Evolutionary conservation across 2,797 vertebrate species (phyloP), one percentile per base, ranked within the genome.

Genomic region (Eremophila alpestris): DNA sequence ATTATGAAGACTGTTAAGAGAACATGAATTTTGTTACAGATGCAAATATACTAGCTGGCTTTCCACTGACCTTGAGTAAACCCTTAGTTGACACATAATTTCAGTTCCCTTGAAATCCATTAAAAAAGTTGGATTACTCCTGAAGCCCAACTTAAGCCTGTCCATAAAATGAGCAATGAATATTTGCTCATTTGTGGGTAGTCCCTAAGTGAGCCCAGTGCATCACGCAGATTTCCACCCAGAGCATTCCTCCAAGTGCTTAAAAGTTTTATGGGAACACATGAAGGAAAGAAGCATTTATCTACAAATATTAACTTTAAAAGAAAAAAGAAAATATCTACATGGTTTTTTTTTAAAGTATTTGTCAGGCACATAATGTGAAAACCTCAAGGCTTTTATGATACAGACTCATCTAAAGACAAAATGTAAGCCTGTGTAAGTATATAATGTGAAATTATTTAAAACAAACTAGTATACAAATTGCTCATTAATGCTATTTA

Each of bases 11-110:
- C 52, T 51, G 38, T 38, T 84, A 79, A 79, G 56, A 83, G 79
- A 93, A 74, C 10, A 63, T 18, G 32, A 14, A 14, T 90, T 87
- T 85, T 11, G 38, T 81, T 90, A 30, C 11, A 58, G 58, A 65
- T 78, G 24, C 32, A 63, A 86, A 49, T 83, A 27, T 48, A 43
- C 32, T 55, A 58, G 30, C 38, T 93, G 73, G 49, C 46, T 91
- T 87, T 80, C 68, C 34, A 49, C 19, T 95, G 91, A 85, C 68
- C 64, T 91, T 90, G 49, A 73, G 26, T 52, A 89, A 79, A 65
- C 29, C 55, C 36, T 59, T 79, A 70, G 58, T 49, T 87, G 45
- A 41, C 30, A 67, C 13, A 4, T 79, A 10, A 73, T 87, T 93
- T 76, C 65, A 69, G 26, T 55, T 89, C 81, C 63, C 56, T 83